Conservation (phyloP, 2,113 vertebrate genomes). For the Lepisosteus oculatus region DNA sequence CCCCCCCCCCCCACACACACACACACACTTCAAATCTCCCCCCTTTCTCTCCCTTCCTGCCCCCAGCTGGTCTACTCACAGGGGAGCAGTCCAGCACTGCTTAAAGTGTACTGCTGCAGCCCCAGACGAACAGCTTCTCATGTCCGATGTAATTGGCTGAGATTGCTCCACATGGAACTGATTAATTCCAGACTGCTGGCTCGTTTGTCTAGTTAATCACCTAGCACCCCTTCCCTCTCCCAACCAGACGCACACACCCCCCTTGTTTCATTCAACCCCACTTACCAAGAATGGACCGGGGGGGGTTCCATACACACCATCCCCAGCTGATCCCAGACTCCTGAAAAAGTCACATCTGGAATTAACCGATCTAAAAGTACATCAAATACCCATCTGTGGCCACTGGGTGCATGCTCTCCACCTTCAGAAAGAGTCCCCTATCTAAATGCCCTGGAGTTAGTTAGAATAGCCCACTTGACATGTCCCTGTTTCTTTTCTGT, state of each 20-base stretch:
- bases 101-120: slow-evolving; percentile 20
- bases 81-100: slow-evolving; percentile 9
- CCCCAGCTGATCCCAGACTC: too few relatives aligned
- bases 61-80: slow-evolving; percentile 19
- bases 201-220: slow-evolving; percentile 70
- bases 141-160: slow-evolving; percentile 58
- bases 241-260: background rate
- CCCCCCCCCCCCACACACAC: slow-evolving; percentile 43
- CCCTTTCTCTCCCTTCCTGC: slow-evolving; percentile 24
- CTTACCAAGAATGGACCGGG: too few relatives aligned
- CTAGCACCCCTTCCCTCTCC: slow-evolving; percentile 29
- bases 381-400: too few relatives aligned
- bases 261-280: background rate
- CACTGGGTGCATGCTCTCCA: too few relatives aligned
- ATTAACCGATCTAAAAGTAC: too few relatives aligned
- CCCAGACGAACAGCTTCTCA: slow-evolving; percentile 45
- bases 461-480: too few relatives aligned
- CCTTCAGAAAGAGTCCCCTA: too few relatives aligned
- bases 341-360: too few relatives aligned
- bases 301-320: too few relatives aligned
- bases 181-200: slow-evolving; percentile 70
- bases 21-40: too few relatives aligned
- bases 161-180: slow-evolving; percentile 67
- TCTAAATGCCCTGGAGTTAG: too few relatives aligned
- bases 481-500: too few relatives aligned